phyloP scores from a whole-genome alignment of 2,113 vertebrate species.

The Chionis minor region DNA sequence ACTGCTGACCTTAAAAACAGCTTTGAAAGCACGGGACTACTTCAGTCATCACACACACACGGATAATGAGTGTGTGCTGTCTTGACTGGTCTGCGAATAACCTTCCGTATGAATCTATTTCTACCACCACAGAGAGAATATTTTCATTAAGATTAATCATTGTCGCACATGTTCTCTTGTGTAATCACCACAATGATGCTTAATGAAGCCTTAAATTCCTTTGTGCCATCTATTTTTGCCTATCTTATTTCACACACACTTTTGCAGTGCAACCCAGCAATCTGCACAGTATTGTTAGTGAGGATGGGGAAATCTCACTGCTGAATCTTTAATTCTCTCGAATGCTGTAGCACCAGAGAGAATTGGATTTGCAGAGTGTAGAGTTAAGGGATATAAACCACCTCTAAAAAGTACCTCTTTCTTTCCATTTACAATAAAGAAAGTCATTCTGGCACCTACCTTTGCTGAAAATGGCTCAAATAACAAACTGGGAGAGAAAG shows the following conservation, averaged over 20 bases:
- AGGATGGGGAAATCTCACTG: background rate
- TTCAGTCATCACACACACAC: background rate
- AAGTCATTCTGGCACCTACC: background rate
- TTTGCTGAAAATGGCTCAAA: background rate
- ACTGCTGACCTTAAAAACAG: background rate
- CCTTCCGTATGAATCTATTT: background rate
- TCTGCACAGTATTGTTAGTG: background rate
- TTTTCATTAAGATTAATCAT: background rate
- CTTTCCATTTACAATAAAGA: background rate
- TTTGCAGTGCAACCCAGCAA: background rate
- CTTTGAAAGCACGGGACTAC: background rate
- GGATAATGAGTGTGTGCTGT: background rate
- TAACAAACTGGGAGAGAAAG: background rate
- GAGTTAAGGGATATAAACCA: background rate
- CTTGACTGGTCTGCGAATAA: background rate
- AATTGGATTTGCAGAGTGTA: background rate
- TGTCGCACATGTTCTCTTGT: background rate
- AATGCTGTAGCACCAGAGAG: background rate
- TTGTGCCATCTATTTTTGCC: background rate
- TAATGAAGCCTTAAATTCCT: constrained; percentile 3
- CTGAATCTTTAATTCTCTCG: background rate
- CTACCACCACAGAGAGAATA: background rate
- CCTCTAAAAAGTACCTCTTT: background rate
- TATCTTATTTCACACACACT: background rate
- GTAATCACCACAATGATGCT: background rate